These are phyloP conservation scores for Mythimna vitellina DNA, from an alignment of 2,888 invertebrate genomes.

Conservation along the genomic window DNA sequence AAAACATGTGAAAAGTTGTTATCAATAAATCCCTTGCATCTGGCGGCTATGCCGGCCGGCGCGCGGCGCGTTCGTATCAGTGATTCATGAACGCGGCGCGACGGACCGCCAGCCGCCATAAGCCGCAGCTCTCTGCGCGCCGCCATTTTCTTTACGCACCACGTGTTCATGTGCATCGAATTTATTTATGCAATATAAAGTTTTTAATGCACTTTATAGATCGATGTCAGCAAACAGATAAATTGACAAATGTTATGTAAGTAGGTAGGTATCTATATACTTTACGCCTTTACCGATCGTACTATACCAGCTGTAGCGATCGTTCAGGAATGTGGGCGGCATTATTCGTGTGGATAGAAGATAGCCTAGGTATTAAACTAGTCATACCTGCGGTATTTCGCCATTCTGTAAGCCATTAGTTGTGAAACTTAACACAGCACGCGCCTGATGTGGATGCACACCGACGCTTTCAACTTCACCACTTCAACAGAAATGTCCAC, in stretches of 20 bases:
- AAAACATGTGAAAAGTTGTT: slow-evolving; percentile 22
- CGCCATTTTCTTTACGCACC: slow-evolving; percentile 88
- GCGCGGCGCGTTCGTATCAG: slow-evolving; percentile 48
- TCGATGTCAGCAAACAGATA: slow-evolving; percentile 1
- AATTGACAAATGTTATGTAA: slow-evolving; percentile 8
- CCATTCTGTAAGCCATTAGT: slow-evolving; percentile 80
- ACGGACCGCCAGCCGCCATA: slow-evolving; percentile 39
- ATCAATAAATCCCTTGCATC: slow-evolving; percentile 39
- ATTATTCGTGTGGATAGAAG: slow-evolving; percentile 31
- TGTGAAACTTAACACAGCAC: slow-evolving; percentile 68
- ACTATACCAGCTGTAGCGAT: slow-evolving; percentile 26
- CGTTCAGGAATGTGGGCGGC: slow-evolving; percentile 44
- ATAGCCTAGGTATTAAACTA: slow-evolving; percentile 42
- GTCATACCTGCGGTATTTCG: slow-evolving; percentile 84
- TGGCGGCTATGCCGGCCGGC: slow-evolving; percentile 19
- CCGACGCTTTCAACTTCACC: slow-evolving; percentile 60
- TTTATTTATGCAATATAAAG: slow-evolving; percentile 60
- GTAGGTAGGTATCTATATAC: neutral
- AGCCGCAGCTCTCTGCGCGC: slow-evolving; percentile 76
- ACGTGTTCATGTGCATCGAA: slow-evolving; percentile 82
- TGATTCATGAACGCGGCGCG: slow-evolving; percentile 67
- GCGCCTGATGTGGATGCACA: slow-evolving; percentile 64
- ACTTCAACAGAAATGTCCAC: slow-evolving; percentile 57
- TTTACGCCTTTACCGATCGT: neutral
- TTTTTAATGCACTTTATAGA: slow-evolving; percentile 29